Percentiles rank a stretch among this genome's conserved stretches.
Evolutionary conservation across 2,113 vertebrate species (phyloP).

Genomic region (Rhinoderma darwinii): DNA sequence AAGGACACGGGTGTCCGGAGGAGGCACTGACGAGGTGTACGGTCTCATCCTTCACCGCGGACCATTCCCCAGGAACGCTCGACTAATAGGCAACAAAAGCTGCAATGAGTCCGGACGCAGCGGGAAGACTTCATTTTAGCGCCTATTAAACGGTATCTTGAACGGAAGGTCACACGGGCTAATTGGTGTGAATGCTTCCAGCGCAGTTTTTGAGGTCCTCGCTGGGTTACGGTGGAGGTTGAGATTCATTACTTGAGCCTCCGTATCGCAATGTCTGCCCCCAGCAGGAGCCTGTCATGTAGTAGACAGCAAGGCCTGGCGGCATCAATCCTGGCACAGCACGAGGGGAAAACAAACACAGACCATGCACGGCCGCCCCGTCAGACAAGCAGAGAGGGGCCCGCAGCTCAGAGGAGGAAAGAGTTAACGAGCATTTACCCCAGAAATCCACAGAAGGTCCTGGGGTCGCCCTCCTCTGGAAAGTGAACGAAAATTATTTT

Average conservation of each 20-base stretch:
- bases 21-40: neutral
- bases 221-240: conserved; percentile 23
- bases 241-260: conserved; percentile 47
- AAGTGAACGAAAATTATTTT: no score
- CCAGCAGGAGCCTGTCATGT: conserved; percentile 39
- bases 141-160: conserved; percentile 47
- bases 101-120: conserved; percentile 35
- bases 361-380: neutral
- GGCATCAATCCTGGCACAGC: conserved; percentile 6
- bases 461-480: no score
- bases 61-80: conserved; percentile 20
- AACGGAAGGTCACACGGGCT: conserved; percentile 56
- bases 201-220: conserved; percentile 21
- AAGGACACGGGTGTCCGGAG: neutral
- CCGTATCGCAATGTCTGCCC: conserved; percentile 1
- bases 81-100: conserved; percentile 46
- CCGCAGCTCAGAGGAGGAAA: neutral
- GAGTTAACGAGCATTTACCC: neutral
- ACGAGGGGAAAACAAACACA: neutral
- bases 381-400: neutral
- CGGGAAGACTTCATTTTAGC: conserved; percentile 32
- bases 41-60: conserved; percentile 25
- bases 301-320: conserved; percentile 8
- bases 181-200: conserved; percentile 56
- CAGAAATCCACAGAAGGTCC: neutral